Evolutionary conservation across 2,888 invertebrate genomes (phyloP), one percentile per base, ranked within the genome.

Genomic region (Pachymerium ferrugineum): DNA sequence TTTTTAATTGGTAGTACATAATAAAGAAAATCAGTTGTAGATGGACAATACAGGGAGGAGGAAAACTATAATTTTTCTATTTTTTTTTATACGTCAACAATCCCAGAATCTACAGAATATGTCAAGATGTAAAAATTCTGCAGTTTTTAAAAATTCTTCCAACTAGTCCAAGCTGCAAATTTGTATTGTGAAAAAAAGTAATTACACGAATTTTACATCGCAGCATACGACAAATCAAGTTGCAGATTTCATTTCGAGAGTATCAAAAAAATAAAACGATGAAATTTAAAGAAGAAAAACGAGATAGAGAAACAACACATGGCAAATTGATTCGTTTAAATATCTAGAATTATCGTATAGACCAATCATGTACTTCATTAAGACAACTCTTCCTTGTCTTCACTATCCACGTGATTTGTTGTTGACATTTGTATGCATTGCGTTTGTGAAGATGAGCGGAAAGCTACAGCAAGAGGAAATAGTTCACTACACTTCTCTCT

Each of bases 401-500:
- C 74, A 68, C 76, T 74, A 72, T 78, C 77, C 47, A 77, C 76
- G 67, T 78, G 77, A 74, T 77, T 78, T 10, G 75, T 72, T 16
- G 69, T 71, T 14, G 74, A 35, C 54, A 71, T 33, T 29, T 14
- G 33, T 42, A 14, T 70, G 42, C 16, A 38, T 67, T 12, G 74
- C 67, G 25, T 72, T 35, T 42, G 67, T 31, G 16, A 42, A 12
- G 74, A 69, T 38, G 76, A 76, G 67, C 76, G 75, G 84, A 93
- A 93, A 73, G 90, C 89, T 77, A 89, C 87, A 75, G 94, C 91
- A 83, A 90, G 89, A 30, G 92, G 91, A 84, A 91, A 94, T 79
- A 86, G 87, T 78, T 84, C 84, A 81, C 89, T 88, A 83, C 94
- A 94, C 79, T 87, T 87, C 75, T 85, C 84, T 79, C 89, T 87